phyloP scores from a whole-genome alignment of 1,140 invertebrate genomes.

The Cydia fagiglandana region DNA sequence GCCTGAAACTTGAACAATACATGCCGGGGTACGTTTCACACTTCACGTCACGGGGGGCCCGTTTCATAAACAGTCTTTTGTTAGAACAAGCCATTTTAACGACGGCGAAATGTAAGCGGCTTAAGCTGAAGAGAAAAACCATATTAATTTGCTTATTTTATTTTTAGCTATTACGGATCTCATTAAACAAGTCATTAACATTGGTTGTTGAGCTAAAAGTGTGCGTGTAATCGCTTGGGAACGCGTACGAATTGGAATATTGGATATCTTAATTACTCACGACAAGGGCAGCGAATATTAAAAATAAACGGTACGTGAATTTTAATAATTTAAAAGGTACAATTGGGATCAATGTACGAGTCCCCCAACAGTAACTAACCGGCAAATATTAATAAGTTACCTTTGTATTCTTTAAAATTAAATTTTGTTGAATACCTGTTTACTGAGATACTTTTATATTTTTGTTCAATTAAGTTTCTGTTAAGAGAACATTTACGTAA shows the following conservation, averaged over 20 bases:
- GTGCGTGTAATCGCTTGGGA: too few species aligned
- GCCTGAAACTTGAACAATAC: slow-evolving; percentile 17
- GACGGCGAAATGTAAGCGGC: slow-evolving; percentile 3
- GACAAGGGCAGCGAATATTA: neutral
- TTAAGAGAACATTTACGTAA: too few species aligned
- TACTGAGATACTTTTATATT: too few species aligned
- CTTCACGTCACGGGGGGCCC: slow-evolving; percentile 12
- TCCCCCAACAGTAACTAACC: neutral
- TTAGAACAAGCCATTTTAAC: slow-evolving; percentile 23
- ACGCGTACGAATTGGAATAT: neutral
- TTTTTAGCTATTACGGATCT: neutral
- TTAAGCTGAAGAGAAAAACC: neutral
- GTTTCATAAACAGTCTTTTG: slow-evolving; percentile 23
- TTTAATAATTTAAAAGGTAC: neutral
- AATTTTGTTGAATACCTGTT: neutral
- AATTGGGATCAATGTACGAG: slow-evolving; percentile 6
- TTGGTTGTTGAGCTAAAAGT: too few species aligned
- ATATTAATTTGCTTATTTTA: neutral
- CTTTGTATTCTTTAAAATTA: neutral
- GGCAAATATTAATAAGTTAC: neutral
- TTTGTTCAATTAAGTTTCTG: too few species aligned
- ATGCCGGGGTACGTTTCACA: neutral
- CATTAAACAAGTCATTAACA: too few species aligned
- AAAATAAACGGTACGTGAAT: neutral
- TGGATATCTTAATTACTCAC: slow-evolving; percentile 4